Base-by-base conservation (phyloP, 2,113 vertebrate species). In the Boulengeromyrus knoepffleri region DNA sequence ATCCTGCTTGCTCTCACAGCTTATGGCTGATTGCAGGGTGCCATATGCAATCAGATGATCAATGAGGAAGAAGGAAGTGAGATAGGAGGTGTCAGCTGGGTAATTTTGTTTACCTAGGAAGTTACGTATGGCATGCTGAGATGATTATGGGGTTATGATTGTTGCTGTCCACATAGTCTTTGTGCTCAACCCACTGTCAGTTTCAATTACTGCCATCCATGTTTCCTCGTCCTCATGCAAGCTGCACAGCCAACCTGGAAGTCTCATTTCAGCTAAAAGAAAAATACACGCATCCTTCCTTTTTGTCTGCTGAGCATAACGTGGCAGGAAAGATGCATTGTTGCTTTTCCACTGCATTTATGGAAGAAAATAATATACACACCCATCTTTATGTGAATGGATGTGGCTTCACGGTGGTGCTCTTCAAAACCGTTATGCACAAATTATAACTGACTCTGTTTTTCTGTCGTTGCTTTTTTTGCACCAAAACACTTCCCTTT, bases 91-190 rank as follows among this genome's bases (percentile, higher is more conserved):
- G 93, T 93, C 92, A 93, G 88, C 88, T 24, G 86, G 92, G 92
- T 95, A 95, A 95, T 95, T 95, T 92, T 95, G 94, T 96, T 95
- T 94, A 94, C 93, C 92, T 91, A 90, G 91, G 91, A 95, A 93
- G 92, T 94, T 92, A 92, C 85, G 88, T 62, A 66, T 90, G 89
- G 84, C 94, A 92, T 92, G 94, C 93, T 93, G 95, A 58, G 92
- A 94, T 94, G 94, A 96, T 95, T 95, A 95, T 77, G 52, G 92
- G 91, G 94, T 96, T 96, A 95, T 95, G 95, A 96, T 94, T 93
- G 95, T 94, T 94, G 93, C 94, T 92, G 94, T 95, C 93, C 92
- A 91, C 92, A 91, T 93, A 94, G 93, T 93, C 94, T 94, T 94
- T 94, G 93, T 94, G 93, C 91, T 94, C 94, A 94, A 93, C 94